Base-by-base conservation (phyloP, 92 coral and sea anemone genomes). In the Bergia puertoricense region DNA sequence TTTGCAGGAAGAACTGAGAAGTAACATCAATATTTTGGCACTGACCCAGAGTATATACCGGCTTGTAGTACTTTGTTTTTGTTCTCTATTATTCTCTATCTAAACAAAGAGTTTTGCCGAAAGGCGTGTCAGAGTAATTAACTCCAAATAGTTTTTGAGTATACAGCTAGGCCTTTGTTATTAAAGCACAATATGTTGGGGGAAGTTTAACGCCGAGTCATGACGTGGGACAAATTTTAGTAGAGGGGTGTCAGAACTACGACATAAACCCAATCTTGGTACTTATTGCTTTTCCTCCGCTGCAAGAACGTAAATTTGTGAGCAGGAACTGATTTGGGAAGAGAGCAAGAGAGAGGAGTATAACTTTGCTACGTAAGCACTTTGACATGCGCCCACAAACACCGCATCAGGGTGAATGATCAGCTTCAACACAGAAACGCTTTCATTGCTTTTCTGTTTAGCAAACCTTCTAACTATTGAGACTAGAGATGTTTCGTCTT, bases 21-120 rank as follows among this genome's bases (percentile, higher is more conserved):
- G 8, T 13, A 23, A 13, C 48, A 37, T 79, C 41, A 51, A 79
- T 79, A 46, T 54, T 51, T 51, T 79, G 83, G 83, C 83, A 51
- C 37, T 39, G 67, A 30, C 20, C 83, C 83, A 79, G 45, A 73
- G 41, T 37, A 9, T 54, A 41, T 5, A 37, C 42, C 73, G 40
- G 22, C 43, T 43, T 54, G 41, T 80, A 38, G 18, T 30, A 37
- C 85, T 10, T n/a, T 30, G 66, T 80, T 80, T 15, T 80, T 30
- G 6, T 38, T 80, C 16, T 39, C 59, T n/a, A 39, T 39, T 54
- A 36, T 56, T 80, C 16, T 38, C 39, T 43, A 50, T 54, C 83
- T n/a, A 30, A 48, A 51, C 69, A 79, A 50, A 79, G 81, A 80
- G 14, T 67, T 80, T 80, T 57, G 85, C 85, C 86, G 86, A 83